Base-by-base conservation (phyloP, 2,113 vertebrate species). In the Xenus cinereus region DNA sequence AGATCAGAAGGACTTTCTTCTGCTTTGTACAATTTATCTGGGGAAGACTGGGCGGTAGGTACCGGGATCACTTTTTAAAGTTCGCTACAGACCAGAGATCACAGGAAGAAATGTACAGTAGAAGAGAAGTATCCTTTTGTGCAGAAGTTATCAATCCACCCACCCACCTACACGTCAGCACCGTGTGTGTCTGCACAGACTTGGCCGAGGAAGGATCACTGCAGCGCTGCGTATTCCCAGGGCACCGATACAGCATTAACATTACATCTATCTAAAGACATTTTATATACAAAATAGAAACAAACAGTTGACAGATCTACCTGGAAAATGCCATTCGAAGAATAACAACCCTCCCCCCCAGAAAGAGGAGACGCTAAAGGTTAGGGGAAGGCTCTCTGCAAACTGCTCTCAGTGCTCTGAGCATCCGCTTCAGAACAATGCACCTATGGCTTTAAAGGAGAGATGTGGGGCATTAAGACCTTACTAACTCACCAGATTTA, bases 171-270 rank as follows among this genome's bases (percentile, higher is more conserved):
- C 57, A 51, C 2, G 0, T 11, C 79, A 32, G 4, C 71, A 12
- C 1, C 5, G 2, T 0, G 0, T 3, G 62, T 16, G n/a, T 15
- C 68, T 72, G 75, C 35, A 11, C 32, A 35, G 50, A 6, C 67
- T 9, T 33, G 60, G 39, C 33, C 2, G 8, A 18, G 59, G 74
- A 79, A 79, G 35, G 28, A 51, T 32, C 50, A 7, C 59, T 43
- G 8, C 67, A 4, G 51, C 3, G 20, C 32, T n/a, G 12, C 79
- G 14, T 16, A 33, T 0, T 15, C 15, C 75, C 68, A 35, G 84
- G 60, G 74, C 60, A 57, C 57, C 12, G 37, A 19, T 4, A n/a
- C 14, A 19, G 41, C 46, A 67, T 7, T 27, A 8, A 8, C 14
- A 14, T 28, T 12, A 35, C 37, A 33, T 0, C 54, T 41, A 10